phyloP scores from a whole-genome alignment of 2,888 invertebrate genomes.

The Rhagonycha lutea region DNA sequence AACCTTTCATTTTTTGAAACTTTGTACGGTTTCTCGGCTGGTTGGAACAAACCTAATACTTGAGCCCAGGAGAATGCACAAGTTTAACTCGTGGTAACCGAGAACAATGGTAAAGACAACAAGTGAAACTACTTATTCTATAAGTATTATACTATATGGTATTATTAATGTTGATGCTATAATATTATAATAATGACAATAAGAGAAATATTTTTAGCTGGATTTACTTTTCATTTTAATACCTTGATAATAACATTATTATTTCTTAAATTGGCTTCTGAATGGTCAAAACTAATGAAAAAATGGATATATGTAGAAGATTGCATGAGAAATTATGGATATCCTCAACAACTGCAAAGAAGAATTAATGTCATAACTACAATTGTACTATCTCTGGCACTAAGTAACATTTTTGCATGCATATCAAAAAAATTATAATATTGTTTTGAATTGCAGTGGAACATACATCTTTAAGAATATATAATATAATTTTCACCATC shows the following conservation, averaged over 20 bases:
- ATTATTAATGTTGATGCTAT: too few relatives aligned
- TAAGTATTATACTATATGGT: too few relatives aligned
- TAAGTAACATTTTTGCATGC: neutral
- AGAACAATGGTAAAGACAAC: too few relatives aligned
- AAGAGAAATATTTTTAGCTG: conserved; percentile 5
- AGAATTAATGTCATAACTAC: neutral
- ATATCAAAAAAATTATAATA: neutral
- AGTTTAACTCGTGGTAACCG: too few relatives aligned
- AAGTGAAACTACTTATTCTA: too few relatives aligned
- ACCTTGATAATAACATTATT: conserved; percentile 37
- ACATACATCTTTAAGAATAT: neutral
- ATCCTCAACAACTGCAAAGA: conserved; percentile 7
- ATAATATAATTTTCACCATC: neutral
- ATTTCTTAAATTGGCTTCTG: conserved; percentile 57
- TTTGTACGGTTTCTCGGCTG: too few relatives aligned
- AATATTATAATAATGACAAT: too few relatives aligned
- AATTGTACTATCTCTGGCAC: neutral
- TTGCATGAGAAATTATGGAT: conserved; percentile 45
- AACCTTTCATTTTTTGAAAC: too few relatives aligned
- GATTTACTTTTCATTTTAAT: conserved; percentile 4
- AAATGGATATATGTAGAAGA: conserved; percentile 53
- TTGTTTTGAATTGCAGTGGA: neutral
- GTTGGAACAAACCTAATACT: too few relatives aligned
- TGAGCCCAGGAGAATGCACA: too few relatives aligned
- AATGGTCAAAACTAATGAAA: conserved; percentile 55